Conservation (phyloP, 1,140 invertebrate species). For the Plutomurus gul region DNA sequence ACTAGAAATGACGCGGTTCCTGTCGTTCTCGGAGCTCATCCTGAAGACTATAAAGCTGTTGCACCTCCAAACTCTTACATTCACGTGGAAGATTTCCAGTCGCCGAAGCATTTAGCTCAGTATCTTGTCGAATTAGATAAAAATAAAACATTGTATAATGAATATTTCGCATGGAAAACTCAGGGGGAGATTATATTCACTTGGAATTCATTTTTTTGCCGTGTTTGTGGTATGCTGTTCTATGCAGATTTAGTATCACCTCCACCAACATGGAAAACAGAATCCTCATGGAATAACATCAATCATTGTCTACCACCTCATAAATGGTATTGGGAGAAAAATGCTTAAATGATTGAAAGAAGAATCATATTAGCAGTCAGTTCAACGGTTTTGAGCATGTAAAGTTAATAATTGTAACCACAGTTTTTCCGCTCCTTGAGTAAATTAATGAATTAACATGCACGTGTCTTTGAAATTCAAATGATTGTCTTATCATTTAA, state of each 20-base stretch:
- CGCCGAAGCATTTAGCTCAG: conserved; percentile 60
- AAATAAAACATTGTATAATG: conserved; percentile 53
- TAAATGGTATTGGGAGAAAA: not conserved
- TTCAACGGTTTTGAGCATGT: too few species aligned
- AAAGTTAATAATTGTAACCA: too few species aligned
- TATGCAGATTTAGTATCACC: not conserved
- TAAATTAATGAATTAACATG: too few species aligned
- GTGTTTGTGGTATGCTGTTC: conserved; percentile 51
- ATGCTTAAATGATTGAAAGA: not conserved
- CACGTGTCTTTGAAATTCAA: too few species aligned
- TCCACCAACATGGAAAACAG: not conserved
- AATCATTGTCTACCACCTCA: not conserved
- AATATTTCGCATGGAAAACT: conserved; percentile 56
- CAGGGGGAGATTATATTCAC: conserved; percentile 33
- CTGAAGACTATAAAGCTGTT: conserved; percentile 60
- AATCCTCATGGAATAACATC: not conserved
- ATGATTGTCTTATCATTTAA: too few species aligned
- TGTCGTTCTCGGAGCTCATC: conserved; percentile 68
- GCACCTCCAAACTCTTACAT: conserved; percentile 71
- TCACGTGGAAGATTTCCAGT: conserved; percentile 62
- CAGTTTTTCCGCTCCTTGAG: too few species aligned
- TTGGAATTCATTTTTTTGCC: conserved; percentile 48
- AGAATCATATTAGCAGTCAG: too few species aligned
- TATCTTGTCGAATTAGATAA: conserved; percentile 61
- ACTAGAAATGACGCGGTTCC: conserved; percentile 65